A percentile compares a stretch with the other conserved stretches of the same genome.
These are phyloP conservation scores for Monarcha castaneiventris DNA, from an alignment of 2,113 vertebrate species.

Conservation along the genomic window DNA sequence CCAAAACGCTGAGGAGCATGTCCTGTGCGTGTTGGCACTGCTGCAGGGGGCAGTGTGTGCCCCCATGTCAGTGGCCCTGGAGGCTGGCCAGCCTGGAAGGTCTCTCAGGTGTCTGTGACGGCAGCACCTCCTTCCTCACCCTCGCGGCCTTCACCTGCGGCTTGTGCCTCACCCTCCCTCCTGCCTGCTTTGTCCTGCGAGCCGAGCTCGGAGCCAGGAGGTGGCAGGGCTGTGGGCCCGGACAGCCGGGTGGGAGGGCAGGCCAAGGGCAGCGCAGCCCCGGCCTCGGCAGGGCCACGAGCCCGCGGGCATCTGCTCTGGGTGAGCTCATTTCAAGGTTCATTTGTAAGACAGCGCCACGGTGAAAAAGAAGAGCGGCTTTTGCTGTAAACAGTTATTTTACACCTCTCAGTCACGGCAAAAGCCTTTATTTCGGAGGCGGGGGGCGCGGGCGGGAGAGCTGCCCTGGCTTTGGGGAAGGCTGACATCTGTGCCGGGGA, in stretches of 20 bases:
- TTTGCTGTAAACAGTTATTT: conserved; percentile 45
- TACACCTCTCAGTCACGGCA: conserved; percentile 47
- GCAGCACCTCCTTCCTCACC: not conserved
- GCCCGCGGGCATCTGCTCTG: not conserved
- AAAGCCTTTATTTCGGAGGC: conserved; percentile 18
- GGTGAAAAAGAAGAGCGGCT: conserved; percentile 10
- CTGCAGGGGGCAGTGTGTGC: not conserved
- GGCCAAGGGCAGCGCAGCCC: not conserved
- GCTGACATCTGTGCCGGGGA: conserved; percentile 57
- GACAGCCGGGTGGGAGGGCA: no score
- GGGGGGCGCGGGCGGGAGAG: not conserved
- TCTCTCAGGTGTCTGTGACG: not conserved
- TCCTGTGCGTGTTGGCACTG: fast-evolving
- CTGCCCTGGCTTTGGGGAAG: not conserved
- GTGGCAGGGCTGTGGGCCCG: not conserved
- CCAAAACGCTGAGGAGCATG: not conserved
- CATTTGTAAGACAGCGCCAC: conserved; percentile 3
- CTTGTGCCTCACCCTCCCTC: not conserved
- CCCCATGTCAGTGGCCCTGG: fast-evolving
- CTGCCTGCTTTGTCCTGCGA: fast-evolving
- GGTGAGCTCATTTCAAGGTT: conserved; percentile 26
- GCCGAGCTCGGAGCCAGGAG: not conserved
- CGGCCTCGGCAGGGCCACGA: not conserved
- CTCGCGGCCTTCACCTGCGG: not conserved
- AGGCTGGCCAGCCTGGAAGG: not conserved